A percentile compares a stretch with the other conserved stretches of the same genome.
Conservation (phyloP, 2,113 vertebrate genomes). For the Mormoops blainvillei region DNA sequence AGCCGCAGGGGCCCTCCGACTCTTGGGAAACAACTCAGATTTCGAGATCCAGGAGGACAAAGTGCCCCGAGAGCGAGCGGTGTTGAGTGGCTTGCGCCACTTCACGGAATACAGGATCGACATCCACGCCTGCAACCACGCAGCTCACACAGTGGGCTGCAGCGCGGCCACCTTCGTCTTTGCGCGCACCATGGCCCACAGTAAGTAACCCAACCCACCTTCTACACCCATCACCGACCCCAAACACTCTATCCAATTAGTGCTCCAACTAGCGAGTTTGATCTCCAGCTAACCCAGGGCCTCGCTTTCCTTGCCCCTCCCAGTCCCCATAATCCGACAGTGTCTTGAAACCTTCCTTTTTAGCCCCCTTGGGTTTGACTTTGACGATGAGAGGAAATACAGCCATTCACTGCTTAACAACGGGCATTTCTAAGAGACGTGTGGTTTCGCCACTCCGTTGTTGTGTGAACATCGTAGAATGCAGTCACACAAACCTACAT, state of each 20-base stretch:
- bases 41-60: constrained; percentile 85
- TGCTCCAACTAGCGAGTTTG: background rate
- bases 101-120: constrained; percentile 87
- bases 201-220: constrained; percentile 65
- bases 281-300: background rate
- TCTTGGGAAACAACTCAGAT: constrained; percentile 38
- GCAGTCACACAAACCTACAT: background rate
- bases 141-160: constrained; percentile 83
- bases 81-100: constrained; percentile 79
- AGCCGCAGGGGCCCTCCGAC: background rate
- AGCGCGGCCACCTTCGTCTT: constrained; percentile 86
- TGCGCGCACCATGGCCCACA: constrained; percentile 82
- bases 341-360: background rate
- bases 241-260: background rate
- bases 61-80: constrained; percentile 79
- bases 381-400: background rate
- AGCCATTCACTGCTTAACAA: background rate
- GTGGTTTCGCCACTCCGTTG: background rate
- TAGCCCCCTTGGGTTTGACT: background rate
- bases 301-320: background rate
- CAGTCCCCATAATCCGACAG: background rate
- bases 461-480: background rate
- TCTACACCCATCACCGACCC: background rate
- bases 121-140: constrained; percentile 88
- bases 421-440: background rate